Evolutionary conservation across 2,797 vertebrate species (phyloP), one percentile per base, ranked within the genome.

Genomic region (Percopsis omiscomaycus): DNA sequence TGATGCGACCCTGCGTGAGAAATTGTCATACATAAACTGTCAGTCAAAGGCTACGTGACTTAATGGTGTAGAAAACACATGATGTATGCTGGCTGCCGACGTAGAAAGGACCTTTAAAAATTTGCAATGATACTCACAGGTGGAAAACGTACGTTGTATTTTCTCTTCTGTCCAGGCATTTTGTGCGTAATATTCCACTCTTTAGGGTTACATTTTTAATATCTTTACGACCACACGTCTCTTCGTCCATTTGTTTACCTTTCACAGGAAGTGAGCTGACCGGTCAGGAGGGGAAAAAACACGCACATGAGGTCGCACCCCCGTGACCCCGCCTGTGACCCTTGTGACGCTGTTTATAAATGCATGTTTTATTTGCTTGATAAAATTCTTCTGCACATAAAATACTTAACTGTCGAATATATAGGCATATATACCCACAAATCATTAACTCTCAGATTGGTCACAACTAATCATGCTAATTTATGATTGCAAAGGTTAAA

Each of bases 171-270:
- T 77, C 87, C 83, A 28, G 91, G 89, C 92, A 93, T 93, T 58
- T 80, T 77, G 51, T 32, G 72, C 3, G 69, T 64, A 62, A 68
- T 12, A 78, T 29, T 59, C 52, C 64, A 59, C 75, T 45, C 61
- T n/a, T 64, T 16, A 45, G 16, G 50, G 3, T 85, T 82, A 84
- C 88, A 91, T 91, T 73, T 69, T 80, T 80, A 81, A 77, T 80
- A 55, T 85, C 89, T 91, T 82, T 63, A 75, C 58, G 74, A 66
- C 68, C 63, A 51, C 73, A 6, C 59, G 55, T 69, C 57, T 75
- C 60, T 0, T 55, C 29, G 75, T 81, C 89, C 91, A 92, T 93
- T 90, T 93, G 92, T 93, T 93, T 91, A 92, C 77, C 66, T 86
- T 80, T 79, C 29, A 83, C 74, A 84, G 82, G 81, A 89, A 83